Evolutionary conservation across 1,140 invertebrate genomes (phyloP).

Genomic region (Saccostrea echinata): DNA sequence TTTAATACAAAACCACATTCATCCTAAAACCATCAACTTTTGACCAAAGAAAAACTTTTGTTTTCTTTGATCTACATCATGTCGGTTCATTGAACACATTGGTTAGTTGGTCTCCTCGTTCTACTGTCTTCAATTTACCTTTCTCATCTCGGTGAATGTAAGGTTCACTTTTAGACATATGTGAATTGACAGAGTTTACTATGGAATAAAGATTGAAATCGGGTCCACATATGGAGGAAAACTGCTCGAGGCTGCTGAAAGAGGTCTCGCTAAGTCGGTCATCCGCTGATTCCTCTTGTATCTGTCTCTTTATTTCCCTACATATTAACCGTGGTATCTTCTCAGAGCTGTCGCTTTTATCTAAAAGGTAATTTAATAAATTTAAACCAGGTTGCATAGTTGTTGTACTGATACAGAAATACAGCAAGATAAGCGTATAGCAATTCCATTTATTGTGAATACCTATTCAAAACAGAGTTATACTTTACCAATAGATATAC

Average conservation of each 20-base stretch:
- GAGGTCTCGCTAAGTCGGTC: not conserved
- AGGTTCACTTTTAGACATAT: slow-evolving; percentile 5
- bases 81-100: not conserved
- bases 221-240: not conserved
- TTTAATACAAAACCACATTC: no score
- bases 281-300: not conserved
- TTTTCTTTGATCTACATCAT: not conserved
- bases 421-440: no score
- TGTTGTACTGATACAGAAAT: no score
- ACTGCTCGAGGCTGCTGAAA: not conserved
- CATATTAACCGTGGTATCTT: not conserved
- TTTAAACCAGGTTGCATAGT: not conserved
- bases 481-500: no score
- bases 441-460: no score
- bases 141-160: slow-evolving; percentile 3
- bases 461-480: no score
- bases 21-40: no score
- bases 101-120: not conserved
- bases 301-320: not conserved
- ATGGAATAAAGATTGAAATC: not conserved
- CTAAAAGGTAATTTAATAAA: not conserved
- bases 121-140: slow-evolving; percentile 2
- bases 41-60: no score
- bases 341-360: not conserved
- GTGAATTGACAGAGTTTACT: not conserved